phyloP scores from a whole-genome alignment of 2,888 invertebrate genomes.

The Lasioglossum leucozonium region DNA sequence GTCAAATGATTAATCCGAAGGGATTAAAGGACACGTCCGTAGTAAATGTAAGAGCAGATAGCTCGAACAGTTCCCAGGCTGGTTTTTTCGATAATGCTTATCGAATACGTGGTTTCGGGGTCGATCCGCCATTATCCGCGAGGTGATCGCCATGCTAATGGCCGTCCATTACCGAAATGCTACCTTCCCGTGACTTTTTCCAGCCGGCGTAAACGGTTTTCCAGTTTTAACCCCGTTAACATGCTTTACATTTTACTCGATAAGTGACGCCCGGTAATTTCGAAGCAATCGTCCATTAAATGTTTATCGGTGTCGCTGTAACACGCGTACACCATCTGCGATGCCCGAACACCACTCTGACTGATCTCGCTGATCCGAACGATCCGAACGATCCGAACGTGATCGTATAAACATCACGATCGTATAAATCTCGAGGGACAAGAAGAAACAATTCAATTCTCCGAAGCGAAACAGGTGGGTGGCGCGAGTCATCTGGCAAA shows the following conservation, averaged over 20 bases:
- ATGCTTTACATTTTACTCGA: constrained; percentile 2
- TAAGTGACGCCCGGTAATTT: constrained; percentile 8
- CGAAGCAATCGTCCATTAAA: constrained; percentile 7
- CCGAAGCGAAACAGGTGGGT: neutral
- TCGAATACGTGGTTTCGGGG: neutral
- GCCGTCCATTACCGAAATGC: constrained; percentile 39
- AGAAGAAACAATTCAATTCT: constrained; percentile 10
- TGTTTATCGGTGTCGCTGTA: neutral
- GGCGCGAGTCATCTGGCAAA: constrained; percentile 21
- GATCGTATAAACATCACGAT: neutral
- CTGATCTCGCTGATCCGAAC: neutral
- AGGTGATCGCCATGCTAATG: constrained; percentile 13
- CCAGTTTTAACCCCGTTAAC: constrained; percentile 4
- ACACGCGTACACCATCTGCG: neutral
- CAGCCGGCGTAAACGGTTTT: constrained; percentile 12
- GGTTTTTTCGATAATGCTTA: neutral
- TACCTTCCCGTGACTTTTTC: constrained; percentile 35
- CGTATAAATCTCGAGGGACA: neutral
- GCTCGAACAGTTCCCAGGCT: neutral
- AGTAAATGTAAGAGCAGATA: constrained; percentile 8
- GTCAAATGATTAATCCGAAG: constrained; percentile 6
- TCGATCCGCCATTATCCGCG: neutral
- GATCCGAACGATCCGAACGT: no score
- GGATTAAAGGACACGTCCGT: constrained; percentile 8
- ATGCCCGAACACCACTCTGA: neutral